A percentile compares a stretch with the other conserved stretches of the same genome.
phyloP scores from a whole-genome alignment of 2,888 invertebrate genomes.

The Bellardia bayeri region DNA sequence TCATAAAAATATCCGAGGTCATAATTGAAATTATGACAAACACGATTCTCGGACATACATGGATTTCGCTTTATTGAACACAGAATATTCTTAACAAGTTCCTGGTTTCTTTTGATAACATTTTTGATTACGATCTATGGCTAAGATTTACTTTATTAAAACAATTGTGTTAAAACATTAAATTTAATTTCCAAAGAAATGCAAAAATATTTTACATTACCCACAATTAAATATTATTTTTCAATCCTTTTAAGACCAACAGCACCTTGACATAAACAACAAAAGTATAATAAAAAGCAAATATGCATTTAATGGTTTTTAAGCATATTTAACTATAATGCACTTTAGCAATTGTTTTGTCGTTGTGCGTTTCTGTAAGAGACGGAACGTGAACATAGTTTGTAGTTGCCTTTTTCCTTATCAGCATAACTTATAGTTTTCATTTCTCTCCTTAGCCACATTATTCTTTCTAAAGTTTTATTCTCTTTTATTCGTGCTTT shows the following conservation, averaged over 20 bases:
- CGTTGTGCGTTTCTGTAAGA: not conserved
- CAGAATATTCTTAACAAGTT: too few relatives aligned
- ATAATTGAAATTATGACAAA: too few relatives aligned
- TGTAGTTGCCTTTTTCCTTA: conserved; percentile 43
- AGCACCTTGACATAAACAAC: conserved; percentile 4
- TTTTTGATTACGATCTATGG: too few relatives aligned
- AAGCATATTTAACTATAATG: conserved; percentile 46
- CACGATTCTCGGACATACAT: too few relatives aligned
- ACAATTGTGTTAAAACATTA: too few relatives aligned
- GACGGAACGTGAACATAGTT: conserved; percentile 5
- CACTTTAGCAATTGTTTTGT: conserved; percentile 25
- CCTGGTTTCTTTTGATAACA: too few relatives aligned
- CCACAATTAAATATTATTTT: conserved; percentile 6
- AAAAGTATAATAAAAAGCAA: conserved; percentile 5
- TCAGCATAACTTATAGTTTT: conserved; percentile 38
- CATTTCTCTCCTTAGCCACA: conserved; percentile 39
- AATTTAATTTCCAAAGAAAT: not conserved
- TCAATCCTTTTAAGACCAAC: not conserved
- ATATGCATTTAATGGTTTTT: conserved; percentile 48
- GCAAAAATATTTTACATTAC: not conserved
- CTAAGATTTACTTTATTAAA: too few relatives aligned
- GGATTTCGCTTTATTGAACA: too few relatives aligned
- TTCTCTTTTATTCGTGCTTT: conserved; percentile 8
- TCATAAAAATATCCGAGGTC: too few relatives aligned
- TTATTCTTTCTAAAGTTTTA: conserved; percentile 37